Evolutionary conservation across 2,797 vertebrate species (phyloP).

Genomic region (Chromis chromis): DNA sequence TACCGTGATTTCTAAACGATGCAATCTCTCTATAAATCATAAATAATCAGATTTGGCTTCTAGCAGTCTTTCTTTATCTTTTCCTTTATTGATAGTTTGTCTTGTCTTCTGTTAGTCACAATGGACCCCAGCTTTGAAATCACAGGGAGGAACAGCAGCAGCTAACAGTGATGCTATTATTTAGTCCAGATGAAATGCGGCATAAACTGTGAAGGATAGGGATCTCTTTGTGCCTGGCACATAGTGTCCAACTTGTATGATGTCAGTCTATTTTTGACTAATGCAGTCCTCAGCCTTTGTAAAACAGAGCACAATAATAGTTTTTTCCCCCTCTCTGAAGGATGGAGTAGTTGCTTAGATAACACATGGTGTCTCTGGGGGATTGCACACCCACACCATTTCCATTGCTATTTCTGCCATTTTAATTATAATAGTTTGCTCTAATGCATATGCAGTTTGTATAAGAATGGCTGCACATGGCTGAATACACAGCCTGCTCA

Average conservation of each 20-base stretch:
- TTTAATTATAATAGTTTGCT: constrained; percentile 42
- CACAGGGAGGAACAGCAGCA: constrained; percentile 34
- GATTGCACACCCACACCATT: constrained; percentile 9
- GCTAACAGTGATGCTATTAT: constrained; percentile 79
- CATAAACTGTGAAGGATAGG: constrained; percentile 86
- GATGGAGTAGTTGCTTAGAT: constrained; percentile 71
- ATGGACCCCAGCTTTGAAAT: constrained; percentile 56
- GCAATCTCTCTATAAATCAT: constrained; percentile 59
- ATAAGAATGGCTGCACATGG: constrained; percentile 22
- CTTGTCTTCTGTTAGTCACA: constrained; percentile 39
- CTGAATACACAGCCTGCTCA: constrained; percentile 19
- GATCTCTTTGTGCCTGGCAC: constrained; percentile 86
- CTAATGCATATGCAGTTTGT: constrained; percentile 35
- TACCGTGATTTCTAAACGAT: constrained; percentile 37
- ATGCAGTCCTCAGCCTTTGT: constrained; percentile 86
- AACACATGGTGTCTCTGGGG: constrained; percentile 49
- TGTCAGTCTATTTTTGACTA: constrained; percentile 91
- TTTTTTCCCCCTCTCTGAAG: constrained; percentile 60
- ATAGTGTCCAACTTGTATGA: constrained; percentile 87
- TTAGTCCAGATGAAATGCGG: constrained; percentile 86
- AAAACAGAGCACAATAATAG: constrained; percentile 78
- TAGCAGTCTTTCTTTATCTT: constrained; percentile 30
- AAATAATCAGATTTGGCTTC: constrained; percentile 54
- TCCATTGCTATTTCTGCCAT: constrained; percentile 36
- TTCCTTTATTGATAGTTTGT: constrained; percentile 50